These are phyloP conservation scores for Biston betularia DNA, from an alignment of 2,888 invertebrate species.

Conservation along the genomic window DNA sequence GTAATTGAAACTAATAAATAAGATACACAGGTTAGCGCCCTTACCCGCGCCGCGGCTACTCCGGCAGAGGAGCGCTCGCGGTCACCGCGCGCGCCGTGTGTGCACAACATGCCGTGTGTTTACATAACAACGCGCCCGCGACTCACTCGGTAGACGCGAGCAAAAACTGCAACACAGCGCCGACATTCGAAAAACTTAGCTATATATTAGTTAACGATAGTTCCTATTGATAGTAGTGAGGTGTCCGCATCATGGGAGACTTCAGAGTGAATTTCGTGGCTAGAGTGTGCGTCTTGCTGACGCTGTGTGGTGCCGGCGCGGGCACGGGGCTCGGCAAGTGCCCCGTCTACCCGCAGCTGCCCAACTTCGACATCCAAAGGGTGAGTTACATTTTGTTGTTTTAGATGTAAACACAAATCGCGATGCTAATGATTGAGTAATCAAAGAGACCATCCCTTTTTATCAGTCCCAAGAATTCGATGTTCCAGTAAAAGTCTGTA, in stretches of 20 bases:
- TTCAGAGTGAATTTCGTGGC: constrained; percentile 60
- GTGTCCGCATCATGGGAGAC: constrained; percentile 67
- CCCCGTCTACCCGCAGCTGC: constrained; percentile 88
- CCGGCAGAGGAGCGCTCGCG: constrained; percentile 36
- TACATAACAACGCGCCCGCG: constrained; percentile 46
- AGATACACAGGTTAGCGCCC: constrained; percentile 33
- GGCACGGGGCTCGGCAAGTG: constrained; percentile 88
- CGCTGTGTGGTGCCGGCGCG: constrained; percentile 55
- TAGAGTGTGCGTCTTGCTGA: constrained; percentile 54
- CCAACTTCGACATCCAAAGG: constrained; percentile 88
- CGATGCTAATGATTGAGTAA: no score
- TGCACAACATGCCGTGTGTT: constrained; percentile 40
- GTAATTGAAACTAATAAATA: constrained; percentile 44
- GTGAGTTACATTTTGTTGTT: constrained; percentile 75
- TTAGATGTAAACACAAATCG: not conserved
- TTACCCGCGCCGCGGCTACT: constrained; percentile 30
- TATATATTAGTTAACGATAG: constrained; percentile 28
- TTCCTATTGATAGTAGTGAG: constrained; percentile 35
- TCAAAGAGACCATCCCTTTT: no score
- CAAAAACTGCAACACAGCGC: constrained; percentile 26
- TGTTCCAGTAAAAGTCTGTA: no score
- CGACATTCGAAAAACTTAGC: constrained; percentile 8
- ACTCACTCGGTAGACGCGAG: constrained; percentile 20
- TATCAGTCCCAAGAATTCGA: no score
- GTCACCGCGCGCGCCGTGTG: constrained; percentile 39